phyloP scores from a whole-genome alignment of 2,888 invertebrate species.

The Latrodectus hesperus region DNA sequence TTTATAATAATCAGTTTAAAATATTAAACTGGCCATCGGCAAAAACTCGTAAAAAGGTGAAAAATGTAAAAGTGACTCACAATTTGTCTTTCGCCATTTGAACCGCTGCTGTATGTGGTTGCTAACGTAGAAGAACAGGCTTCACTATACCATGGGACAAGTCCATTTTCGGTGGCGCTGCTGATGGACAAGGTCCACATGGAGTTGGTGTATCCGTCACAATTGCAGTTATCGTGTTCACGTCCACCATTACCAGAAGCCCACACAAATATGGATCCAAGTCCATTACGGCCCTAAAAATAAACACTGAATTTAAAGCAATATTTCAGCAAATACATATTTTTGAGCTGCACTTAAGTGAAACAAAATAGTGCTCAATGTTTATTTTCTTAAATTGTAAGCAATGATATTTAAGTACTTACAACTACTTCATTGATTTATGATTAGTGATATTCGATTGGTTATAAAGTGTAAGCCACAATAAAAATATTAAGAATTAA shows the following conservation, averaged over 20 bases:
- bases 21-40: background rate
- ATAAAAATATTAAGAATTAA: too few relatives aligned
- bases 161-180: conserved; percentile 89
- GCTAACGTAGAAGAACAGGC: conserved; percentile 98
- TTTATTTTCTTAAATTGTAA: too few relatives aligned
- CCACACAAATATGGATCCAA: conserved; percentile 95
- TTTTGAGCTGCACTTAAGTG: too few relatives aligned
- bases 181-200: conserved; percentile 99
- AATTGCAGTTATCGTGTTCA: conserved; percentile 97
- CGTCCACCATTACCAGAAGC: conserved; percentile 98
- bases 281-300: conserved; percentile 70
- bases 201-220: conserved; percentile 99
- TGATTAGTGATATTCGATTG: too few relatives aligned
- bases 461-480: too few relatives aligned
- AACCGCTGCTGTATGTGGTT: conserved; percentile 97
- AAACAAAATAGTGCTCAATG: too few relatives aligned
- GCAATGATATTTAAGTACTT: too few relatives aligned
- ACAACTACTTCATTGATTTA: too few relatives aligned
- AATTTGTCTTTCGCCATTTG: conserved; percentile 81
- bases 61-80: conserved; percentile 72
- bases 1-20: background rate
- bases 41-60: background rate
- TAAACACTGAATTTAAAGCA: too few relatives aligned
- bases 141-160: conserved; percentile 95
- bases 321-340: too few relatives aligned